phyloP scores from a whole-genome alignment of 2,888 invertebrate genomes.

The Xestia rhomboidea region DNA sequence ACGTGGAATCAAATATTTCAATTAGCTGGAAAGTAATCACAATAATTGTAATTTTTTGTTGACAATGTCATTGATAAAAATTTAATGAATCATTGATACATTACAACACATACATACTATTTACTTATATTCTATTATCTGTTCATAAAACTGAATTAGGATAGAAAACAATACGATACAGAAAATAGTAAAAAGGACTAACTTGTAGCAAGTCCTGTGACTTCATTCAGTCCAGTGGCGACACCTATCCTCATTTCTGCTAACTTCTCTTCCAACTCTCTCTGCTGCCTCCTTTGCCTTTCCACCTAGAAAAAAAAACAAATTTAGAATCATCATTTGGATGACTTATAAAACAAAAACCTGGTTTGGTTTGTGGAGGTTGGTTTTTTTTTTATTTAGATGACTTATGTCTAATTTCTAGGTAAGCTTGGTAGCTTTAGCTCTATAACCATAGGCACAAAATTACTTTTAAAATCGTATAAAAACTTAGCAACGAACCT shows the following conservation, averaged over 20 bases:
- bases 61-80: constrained; percentile 18
- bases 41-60: not conserved
- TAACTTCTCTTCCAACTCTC: constrained; percentile 87
- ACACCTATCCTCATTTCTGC: constrained; percentile 91
- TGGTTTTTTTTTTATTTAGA: too few relatives aligned
- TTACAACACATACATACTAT: too few relatives aligned
- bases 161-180: not conserved
- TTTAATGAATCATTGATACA: not conserved
- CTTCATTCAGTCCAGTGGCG: constrained; percentile 85
- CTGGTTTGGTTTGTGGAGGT: too few relatives aligned
- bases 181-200: constrained; percentile 59
- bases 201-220: constrained; percentile 89
- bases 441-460: rapidly evolving
- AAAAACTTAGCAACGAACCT: not conserved
- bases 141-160: not conserved
- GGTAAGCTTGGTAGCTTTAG: not conserved
- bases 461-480: too few relatives aligned
- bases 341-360: too few relatives aligned
- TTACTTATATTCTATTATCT: too few relatives aligned
- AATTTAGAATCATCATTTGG: not conserved
- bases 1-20: not conserved
- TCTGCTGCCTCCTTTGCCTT: constrained; percentile 91
- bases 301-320: constrained; percentile 90
- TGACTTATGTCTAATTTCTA: not conserved
- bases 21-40: constrained; percentile 6